Percentiles rank a stretch among this genome's conserved stretches.
Conservation (phyloP, 2,113 vertebrate species). For the Myotis davidii region DNA sequence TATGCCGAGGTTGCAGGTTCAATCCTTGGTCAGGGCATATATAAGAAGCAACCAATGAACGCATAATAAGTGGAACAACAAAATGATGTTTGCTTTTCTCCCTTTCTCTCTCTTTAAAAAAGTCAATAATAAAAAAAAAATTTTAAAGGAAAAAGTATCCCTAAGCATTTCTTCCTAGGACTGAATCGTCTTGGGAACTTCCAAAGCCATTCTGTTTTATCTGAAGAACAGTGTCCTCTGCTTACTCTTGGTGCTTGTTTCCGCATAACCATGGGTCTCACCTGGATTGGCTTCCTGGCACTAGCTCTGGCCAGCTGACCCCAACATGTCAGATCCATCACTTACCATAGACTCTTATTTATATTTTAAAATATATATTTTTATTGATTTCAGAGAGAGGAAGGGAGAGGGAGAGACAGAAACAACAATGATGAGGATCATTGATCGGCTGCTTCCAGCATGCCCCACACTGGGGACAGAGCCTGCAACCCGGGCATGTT, state of each 20-base stretch:
- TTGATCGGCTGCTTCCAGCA: too few relatives aligned
- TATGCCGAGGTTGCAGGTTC: not conserved
- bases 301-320: not conserved
- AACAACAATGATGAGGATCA: too few relatives aligned
- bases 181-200: not conserved
- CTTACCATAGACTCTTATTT: not conserved
- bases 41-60: not conserved
- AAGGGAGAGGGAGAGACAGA: too few relatives aligned
- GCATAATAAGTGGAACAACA: not conserved
- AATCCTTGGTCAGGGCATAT: not conserved
- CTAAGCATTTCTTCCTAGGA: not conserved
- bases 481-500: too few relatives aligned
- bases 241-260: slow-evolving; percentile 33
- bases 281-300: not conserved
- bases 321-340: not conserved
- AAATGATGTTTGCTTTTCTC: not conserved
- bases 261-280: not conserved
- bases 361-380: too few relatives aligned
- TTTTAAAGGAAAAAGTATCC: not conserved
- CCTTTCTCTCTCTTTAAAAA: not conserved
- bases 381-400: too few relatives aligned
- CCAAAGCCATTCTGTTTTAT: slow-evolving; percentile 4
- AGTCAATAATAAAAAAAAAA: not conserved
- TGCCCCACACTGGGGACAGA: too few relatives aligned
- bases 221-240: slow-evolving; percentile 36